Percentiles rank a stretch among this genome's conserved stretches.
Evolutionary conservation across 2,797 vertebrate species (phyloP).

Genomic region (Lates japonicus): DNA sequence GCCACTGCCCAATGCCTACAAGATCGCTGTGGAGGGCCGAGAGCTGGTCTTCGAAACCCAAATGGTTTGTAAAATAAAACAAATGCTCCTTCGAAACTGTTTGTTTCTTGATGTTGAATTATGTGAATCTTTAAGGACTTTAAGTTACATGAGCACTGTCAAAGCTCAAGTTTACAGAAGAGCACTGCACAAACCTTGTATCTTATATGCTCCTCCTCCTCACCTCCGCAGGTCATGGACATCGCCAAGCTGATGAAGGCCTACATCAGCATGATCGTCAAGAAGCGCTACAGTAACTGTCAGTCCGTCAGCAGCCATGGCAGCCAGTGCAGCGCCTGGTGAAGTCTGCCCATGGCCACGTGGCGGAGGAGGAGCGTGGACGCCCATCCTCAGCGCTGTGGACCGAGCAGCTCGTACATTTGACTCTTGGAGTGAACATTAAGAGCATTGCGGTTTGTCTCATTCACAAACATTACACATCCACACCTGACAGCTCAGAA

Average conservation of each 20-base stretch:
- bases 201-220: neutral
- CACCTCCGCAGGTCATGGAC: slow-evolving; percentile 91
- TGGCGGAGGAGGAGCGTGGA: neutral
- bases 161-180: too few species aligned
- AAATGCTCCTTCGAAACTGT: neutral
- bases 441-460: too few species aligned
- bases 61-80: slow-evolving; percentile 85
- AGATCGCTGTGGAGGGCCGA: slow-evolving; percentile 94
- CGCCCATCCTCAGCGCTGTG: neutral
- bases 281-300: slow-evolving; percentile 96
- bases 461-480: slow-evolving; percentile 35
- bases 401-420: slow-evolving; percentile 6
- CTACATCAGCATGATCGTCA: slow-evolving; percentile 99
- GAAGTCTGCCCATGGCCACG: slow-evolving; percentile 67
- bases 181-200: neutral
- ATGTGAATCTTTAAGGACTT: neutral
- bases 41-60: slow-evolving; percentile 95
- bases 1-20: slow-evolving; percentile 92
- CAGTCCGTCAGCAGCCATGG: slow-evolving; percentile 93
- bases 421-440: too few species aligned
- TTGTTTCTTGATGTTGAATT: neutral
- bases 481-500: neutral
- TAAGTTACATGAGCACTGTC: neutral
- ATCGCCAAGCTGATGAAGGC: slow-evolving; percentile 99
- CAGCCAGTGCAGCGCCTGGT: slow-evolving; percentile 92